Conservation (phyloP, 2,113 vertebrate species). For the Nothoprocta pentlandii region DNA sequence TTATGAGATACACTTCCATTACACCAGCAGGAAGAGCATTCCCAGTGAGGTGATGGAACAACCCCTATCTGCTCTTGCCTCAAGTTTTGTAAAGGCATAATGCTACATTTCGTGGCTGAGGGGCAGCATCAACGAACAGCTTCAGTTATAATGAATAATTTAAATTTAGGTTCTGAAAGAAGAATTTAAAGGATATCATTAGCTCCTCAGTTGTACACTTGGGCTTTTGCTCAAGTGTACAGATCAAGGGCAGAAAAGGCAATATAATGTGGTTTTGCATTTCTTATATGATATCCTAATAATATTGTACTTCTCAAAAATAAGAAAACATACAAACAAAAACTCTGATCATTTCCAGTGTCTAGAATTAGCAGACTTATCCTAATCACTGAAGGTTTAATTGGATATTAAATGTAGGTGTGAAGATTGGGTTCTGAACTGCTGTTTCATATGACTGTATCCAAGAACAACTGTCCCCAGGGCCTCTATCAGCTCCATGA, state of each 20-base stretch:
- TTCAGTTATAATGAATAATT: neutral
- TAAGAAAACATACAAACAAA: neutral
- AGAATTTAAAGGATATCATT: conserved; percentile 2
- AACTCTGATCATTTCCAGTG: neutral
- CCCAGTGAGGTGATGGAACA: neutral
- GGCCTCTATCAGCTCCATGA: neutral
- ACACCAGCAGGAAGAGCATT: neutral
- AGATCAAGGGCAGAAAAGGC: neutral
- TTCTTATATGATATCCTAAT: neutral
- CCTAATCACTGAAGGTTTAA: neutral
- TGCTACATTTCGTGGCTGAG: neutral
- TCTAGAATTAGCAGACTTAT: neutral
- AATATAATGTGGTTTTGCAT: neutral
- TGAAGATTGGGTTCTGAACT: neutral
- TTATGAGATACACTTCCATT: neutral
- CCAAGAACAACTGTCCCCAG: too few relatives aligned
- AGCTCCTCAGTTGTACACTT: neutral
- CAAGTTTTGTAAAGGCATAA: neutral
- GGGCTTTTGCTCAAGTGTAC: neutral
- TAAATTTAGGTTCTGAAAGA: neutral
- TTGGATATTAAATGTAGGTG: neutral
- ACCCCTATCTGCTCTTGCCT: neutral
- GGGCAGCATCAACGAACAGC: neutral
- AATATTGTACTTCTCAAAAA: neutral
- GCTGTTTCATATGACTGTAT: neutral